Evolutionary conservation across 1,140 invertebrate genomes (phyloP), one percentile per base, ranked within the genome.

Genomic region (Drosophila tani): DNA sequence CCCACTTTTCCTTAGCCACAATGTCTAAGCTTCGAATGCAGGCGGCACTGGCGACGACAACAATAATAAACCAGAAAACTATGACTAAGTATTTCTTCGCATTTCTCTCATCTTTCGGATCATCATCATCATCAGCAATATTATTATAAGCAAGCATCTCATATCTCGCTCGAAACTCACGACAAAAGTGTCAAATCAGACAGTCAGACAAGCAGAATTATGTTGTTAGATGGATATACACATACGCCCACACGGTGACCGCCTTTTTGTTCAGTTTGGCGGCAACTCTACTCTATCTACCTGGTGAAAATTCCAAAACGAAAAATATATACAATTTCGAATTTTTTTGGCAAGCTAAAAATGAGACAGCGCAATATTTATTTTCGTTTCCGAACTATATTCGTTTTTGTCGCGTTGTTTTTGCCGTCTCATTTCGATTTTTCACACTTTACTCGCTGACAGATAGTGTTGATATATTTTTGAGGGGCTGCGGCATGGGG

Each of bases 261-360:
- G 75, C 75, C 75, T 77, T 77, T 55, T 77, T 59, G 50, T 58
- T 57, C 17, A 15, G 35, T 32, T 38, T 41, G 49, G 41, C 57
- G 63, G 21, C 56, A 58, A 62, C 29, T 67, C 59, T 66, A 66
- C 15, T 17, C 56, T 38, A 55, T 29, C 27, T 67, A 80, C 84
- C 84, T 88, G 85, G 78, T 85, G 75, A 85, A 90, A 88, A 90
- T 85, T 88, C 84, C 84, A 76, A 80, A 84, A 57, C 35, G 57
- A 66, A 75, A 58, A 24, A 24, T 24, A 75, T 65, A 40, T 11
- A 27, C 27, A 43, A n/a, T 55, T 17, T 17, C 17, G 32, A 68
- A 45, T n/a, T 60, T 56, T 73, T 68, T 74, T 58, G 63, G 57
- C 51, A 49, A 59, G 29, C 64, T 55, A 35, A 68, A 64, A 79